Conservation (phyloP, 30 jellyfish, hydroid and myxozoan genomes). For the Nemopilema nomurai region DNA sequence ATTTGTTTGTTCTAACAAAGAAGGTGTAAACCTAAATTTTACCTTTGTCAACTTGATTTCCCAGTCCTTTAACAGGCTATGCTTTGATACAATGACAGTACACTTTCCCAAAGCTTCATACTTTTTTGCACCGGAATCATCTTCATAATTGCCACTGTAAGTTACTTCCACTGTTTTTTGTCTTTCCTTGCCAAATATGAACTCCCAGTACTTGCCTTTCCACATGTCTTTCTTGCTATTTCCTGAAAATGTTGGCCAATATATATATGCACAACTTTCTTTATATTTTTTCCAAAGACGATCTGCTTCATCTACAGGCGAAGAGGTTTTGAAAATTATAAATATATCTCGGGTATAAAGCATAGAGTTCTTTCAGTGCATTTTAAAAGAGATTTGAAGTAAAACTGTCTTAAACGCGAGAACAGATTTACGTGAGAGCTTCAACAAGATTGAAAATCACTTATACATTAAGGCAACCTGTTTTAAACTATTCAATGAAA, state of each 20-base stretch:
- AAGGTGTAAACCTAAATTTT: neutral
- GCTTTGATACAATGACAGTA: neutral
- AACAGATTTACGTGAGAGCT: neutral
- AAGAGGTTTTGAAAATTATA: conserved; percentile 5
- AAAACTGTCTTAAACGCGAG: neutral
- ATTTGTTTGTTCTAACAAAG: neutral
- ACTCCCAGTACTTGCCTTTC: conserved; percentile 22
- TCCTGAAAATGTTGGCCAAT: conserved; percentile 9
- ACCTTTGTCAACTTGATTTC: conserved; percentile 2
- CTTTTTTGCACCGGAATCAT: neutral
- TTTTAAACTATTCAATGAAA: neutral
- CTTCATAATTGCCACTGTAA: conserved; percentile 14
- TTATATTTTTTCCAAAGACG: neutral
- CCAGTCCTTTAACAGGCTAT: conserved; percentile 23
- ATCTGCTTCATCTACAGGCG: conserved; percentile 12
- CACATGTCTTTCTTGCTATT: conserved; percentile 18
- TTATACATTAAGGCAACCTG: neutral
- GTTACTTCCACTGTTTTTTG: neutral
- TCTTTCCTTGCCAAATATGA: conserved; percentile 19
- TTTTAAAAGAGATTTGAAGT: neutral
- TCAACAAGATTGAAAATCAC: neutral
- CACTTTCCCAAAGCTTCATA: conserved; percentile 5
- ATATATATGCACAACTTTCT: neutral
- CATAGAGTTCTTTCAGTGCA: neutral
- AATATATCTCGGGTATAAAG: neutral